Percentiles rank a stretch among this genome's conserved stretches.
These are phyloP conservation scores for Catotricha subobsoleta DNA, from an alignment of 2,888 invertebrate genomes.

Conservation along the genomic window DNA sequence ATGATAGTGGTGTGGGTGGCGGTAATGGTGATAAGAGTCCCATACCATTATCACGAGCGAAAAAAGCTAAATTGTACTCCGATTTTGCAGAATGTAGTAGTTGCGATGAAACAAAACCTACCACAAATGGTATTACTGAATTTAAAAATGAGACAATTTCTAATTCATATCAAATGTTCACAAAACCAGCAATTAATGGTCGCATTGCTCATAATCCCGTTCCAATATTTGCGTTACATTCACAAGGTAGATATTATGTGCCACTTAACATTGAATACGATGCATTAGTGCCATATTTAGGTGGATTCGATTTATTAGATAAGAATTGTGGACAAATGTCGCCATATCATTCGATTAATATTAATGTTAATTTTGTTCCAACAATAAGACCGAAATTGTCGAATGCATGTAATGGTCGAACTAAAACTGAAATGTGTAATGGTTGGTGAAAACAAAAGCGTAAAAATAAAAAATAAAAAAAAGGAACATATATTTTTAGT, in stretches of 20 bases:
- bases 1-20: conserved; percentile 5
- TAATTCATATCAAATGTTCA: conserved; percentile 4
- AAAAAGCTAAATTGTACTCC: not conserved
- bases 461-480: not conserved
- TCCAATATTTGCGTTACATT: conserved; percentile 78
- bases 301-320: conserved; percentile 38
- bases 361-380: conserved; percentile 60
- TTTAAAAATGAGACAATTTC: conserved; percentile 11
- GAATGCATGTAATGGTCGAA: conserved; percentile 3
- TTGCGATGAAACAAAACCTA: conserved; percentile 6
- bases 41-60: not conserved
- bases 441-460: conserved; percentile 20
- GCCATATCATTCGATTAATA: conserved; percentile 69
- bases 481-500: not conserved
- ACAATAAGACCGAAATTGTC: not conserved
- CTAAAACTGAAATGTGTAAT: conserved; percentile 26
- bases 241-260: conserved; percentile 76
- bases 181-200: conserved; percentile 1
- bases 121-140: conserved; percentile 9
- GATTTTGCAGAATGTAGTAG: conserved; percentile 4
- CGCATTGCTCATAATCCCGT: conserved; percentile 33
- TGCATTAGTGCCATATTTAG: conserved; percentile 49
- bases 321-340: conserved; percentile 33
- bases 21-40: not conserved
- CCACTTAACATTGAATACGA: conserved; percentile 66